Base-by-base conservation (phyloP, 1,140 invertebrate genomes). In the Procambarus clarkii region DNA sequence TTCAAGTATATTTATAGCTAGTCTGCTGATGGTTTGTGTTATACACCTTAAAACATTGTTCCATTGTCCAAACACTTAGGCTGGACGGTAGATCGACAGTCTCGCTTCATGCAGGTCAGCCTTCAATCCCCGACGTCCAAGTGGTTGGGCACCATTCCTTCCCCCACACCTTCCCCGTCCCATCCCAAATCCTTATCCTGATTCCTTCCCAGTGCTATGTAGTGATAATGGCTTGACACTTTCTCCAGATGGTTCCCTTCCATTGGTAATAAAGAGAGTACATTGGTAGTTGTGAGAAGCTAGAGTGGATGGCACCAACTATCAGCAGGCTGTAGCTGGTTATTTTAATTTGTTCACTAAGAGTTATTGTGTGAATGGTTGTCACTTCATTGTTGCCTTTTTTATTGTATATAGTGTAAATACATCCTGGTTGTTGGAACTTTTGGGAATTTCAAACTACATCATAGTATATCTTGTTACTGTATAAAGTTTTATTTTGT, bases 371-470 rank as follows among this genome's bases (percentile, higher is more conserved):
- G n/a, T 74, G 24, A 74, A 8, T 34, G n/a, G 21, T 74, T 74
- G 50, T 54, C 50, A 64, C 60, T 74, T 5, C n/a, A 34, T 74
- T 74, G 69, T 74, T 74, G 69, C 69, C 34, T 74, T 24, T 74
- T 74, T 74, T 74, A 74, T 24, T 74, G 69, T 74, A 74, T 34
- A 74, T 74, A 74, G 18, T 74, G 69, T 74, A 74, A 74, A 74
- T 74, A 74, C 34, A 2, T 74, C 5, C 13, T 74, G 69, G 69
- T 74, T 64, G 60, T 64, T 74, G 69, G 69, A 74, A 34, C 34
- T 13, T 74, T 74, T 74, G 21, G 24, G 69, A 21, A 5, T 34
- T 24, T 24, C n/a, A 74, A 34, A 34, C 69, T 64, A 18, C 21
- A 64, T 64, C 5, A 64, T 64, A 13, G 15, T 21, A 13, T 3